Evolutionary conservation across 2,113 vertebrate genomes (phyloP), one percentile per base, ranked within the genome.

Genomic region (Erythrocercus mccallii): DNA sequence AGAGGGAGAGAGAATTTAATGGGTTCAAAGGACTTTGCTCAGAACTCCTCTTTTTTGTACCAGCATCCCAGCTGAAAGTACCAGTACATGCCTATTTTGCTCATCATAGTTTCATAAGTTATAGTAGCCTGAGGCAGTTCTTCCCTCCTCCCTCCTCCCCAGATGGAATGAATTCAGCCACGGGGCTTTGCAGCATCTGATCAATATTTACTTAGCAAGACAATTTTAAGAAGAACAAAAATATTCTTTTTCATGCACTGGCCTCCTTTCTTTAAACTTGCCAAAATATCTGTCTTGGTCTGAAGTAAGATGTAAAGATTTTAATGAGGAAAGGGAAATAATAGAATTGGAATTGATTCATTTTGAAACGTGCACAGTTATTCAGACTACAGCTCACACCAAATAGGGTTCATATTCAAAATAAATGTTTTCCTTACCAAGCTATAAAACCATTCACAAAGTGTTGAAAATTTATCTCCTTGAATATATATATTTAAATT

Each of bases 141-240:
- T 76, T 80, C 54, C 42, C 37, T 60, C 53, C 42, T 74, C 58
- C 60, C 35, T 72, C 47, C 28, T 91, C 40, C 68, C 86, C 74
- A 76, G 69, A 86, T 22, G 13, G 58, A 77, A 47, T 56, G 9
- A 91, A 90, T 81, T 90, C 73, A 77, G 56, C 74, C 16, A 3
- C 21, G 24, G 78, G 64, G 50, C 54, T 80, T 80, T 78, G 33
- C 60, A 73, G 51, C 35, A 62, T 62, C 47, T 86, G 78, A 96
- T 95, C 95, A 95, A 96, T 93, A 93, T 96, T 95, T 95, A 85
- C 81, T 94, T 85, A 91, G 78, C 45, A 80, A 85, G 89, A 88
- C 45, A 94, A 91, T 89, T 95, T 85, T 82, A 91, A 80, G 50
- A 94, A 70, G 94, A 90, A 90, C 35, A 86, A 91, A 95, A 95